phyloP scores from a whole-genome alignment of 2,797 vertebrate species.

The Tiaroga cobitis region DNA sequence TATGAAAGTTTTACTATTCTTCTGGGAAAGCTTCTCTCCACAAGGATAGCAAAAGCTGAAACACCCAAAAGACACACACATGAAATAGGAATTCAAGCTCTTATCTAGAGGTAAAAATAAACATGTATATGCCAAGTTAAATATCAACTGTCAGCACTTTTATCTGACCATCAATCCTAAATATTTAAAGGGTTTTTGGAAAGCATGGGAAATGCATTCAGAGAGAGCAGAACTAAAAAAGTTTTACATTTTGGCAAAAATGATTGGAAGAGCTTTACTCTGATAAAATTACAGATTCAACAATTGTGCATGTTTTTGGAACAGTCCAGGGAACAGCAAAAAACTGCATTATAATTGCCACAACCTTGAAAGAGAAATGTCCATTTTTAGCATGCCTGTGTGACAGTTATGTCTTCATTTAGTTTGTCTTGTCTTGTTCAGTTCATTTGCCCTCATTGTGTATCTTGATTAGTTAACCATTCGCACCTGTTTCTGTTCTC shows the following conservation, averaged over 20 bases:
- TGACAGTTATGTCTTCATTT: no score
- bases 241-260: not conserved
- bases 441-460: no score
- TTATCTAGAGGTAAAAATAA: slow-evolving; percentile 53
- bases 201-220: not conserved
- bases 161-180: slow-evolving; percentile 17
- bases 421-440: no score
- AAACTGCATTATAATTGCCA: not conserved
- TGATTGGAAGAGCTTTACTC: not conserved
- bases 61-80: slow-evolving; percentile 28
- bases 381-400: not conserved
- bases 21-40: not conserved
- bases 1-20: not conserved
- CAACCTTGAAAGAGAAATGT: not conserved
- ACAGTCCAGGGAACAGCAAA: not conserved
- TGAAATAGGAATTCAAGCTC: slow-evolving; percentile 27
- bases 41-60: not conserved
- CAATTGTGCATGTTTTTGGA: not conserved
- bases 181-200: slow-evolving; percentile 6
- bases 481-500: no score
- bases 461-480: no score
- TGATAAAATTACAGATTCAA: not conserved
- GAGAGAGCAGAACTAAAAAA: not conserved
- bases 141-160: slow-evolving; percentile 49
- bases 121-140: slow-evolving; percentile 50